These are phyloP conservation scores for Stenodema calcarata DNA, from an alignment of 2,888 invertebrate species.

Conservation along the genomic window DNA sequence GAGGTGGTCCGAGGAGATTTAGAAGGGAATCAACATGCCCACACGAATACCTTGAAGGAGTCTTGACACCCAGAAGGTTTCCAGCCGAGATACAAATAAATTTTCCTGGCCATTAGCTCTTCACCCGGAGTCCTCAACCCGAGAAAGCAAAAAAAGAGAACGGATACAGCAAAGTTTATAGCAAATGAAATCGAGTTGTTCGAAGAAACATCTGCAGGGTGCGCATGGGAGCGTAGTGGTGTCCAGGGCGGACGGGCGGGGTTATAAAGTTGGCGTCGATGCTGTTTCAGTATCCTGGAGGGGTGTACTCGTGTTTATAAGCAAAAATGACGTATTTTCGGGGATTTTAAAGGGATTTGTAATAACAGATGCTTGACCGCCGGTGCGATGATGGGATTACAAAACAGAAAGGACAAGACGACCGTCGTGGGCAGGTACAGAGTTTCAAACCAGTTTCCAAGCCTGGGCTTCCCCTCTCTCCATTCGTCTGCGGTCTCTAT, in stretches of 20 bases:
- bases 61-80: background rate
- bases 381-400: conserved; percentile 6
- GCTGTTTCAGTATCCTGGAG: background rate
- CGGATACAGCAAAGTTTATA: conserved; percentile 28
- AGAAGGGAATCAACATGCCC: background rate
- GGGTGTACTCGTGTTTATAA: too few relatives aligned
- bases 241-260: background rate
- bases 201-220: conserved; percentile 15
- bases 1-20: background rate
- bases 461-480: background rate
- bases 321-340: background rate
- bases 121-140: background rate
- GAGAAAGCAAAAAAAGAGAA: conserved; percentile 5
- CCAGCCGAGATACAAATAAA: conserved; percentile 7
- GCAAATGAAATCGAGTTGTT: conserved; percentile 10
- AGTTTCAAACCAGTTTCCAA: background rate
- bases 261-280: background rate
- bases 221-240: background rate
- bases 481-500: background rate
- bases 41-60: background rate
- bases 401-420: conserved; percentile 28
- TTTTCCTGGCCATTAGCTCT: conserved; percentile 24
- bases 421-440: conserved; percentile 35
- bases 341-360: background rate
- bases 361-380: conserved; percentile 18